Evolutionary conservation across 2,113 vertebrate genomes (phyloP).

Genomic region (Falcunculus frontatus): DNA sequence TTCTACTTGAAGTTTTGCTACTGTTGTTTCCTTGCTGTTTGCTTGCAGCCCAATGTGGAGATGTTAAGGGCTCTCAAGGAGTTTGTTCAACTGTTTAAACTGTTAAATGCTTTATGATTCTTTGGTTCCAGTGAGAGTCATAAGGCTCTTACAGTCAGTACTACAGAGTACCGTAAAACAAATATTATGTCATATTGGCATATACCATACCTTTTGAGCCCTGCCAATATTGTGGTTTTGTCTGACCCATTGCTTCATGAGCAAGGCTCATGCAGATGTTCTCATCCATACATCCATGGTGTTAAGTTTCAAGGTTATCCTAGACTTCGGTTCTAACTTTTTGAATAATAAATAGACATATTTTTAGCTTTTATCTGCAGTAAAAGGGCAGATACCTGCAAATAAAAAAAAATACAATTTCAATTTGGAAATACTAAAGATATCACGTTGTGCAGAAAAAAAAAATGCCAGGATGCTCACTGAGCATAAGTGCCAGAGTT

Average conservation of each 20-base stretch:
- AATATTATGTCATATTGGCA: slow-evolving; percentile 29
- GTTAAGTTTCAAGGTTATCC: neutral
- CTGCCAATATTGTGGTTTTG: neutral
- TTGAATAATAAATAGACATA: neutral
- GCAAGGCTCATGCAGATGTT: neutral
- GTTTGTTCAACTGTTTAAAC: slow-evolving; percentile 25
- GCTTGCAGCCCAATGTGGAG: neutral
- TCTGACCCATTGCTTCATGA: neutral
- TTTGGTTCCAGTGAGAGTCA: neutral
- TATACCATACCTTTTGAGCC: neutral
- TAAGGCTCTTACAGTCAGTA: neutral
- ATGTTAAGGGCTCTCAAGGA: neutral
- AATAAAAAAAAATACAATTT: neutral
- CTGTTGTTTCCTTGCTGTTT: neutral
- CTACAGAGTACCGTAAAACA: neutral
- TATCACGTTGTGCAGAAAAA: neutral
- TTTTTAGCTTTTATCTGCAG: neutral
- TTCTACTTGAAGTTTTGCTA: neutral
- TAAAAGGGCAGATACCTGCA: neutral
- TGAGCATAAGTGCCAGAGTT: neutral
- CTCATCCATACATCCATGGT: neutral
- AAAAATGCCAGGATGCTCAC: neutral
- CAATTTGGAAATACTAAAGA: neutral
- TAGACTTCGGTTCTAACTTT: neutral
- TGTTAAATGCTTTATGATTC: neutral